Base-by-base conservation (phyloP, 2,113 vertebrate species). In the Paracanthobrama guichenoti region DNA sequence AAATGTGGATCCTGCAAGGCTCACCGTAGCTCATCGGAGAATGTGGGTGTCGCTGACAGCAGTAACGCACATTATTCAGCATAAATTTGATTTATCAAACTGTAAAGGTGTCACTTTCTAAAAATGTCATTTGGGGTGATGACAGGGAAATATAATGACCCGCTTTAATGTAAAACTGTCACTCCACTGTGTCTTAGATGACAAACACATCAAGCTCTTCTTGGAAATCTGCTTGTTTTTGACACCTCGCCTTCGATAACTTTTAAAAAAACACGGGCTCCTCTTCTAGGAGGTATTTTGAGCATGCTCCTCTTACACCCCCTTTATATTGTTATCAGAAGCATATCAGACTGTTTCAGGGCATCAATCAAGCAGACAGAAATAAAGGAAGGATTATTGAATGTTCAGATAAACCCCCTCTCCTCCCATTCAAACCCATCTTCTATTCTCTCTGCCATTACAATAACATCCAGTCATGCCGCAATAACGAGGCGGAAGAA, bases 91-190 rank as follows among this genome's bases (percentile, higher is more conserved):
- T 93, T 94, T 94, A 94, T 94, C 92, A 93, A 93, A 94, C 93
- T 92, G 92, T 93, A 94, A 94, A 95, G 93, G 91, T 94, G 93
- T 95, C 94, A 95, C 93, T 95, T 94, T 93, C 91, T 93, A 91
- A 94, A 94, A 94, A 93, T 69, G 93, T 94, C 93, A 93, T 91
- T 92, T 92, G 89, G 87, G 71, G 86, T 90, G 92, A 93, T 92
- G 92, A 92, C 85, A 82, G 55, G 92, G 92, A 89, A 94, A 93
- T 92, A 92, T 94, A 94, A 94, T 93, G 93, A 94, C 93, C 93
- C 88, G 81, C 89, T 94, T 94, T 94, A 94, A 94, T 93, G 93
- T 90, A 91, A 91, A 89, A 81, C 77, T 94, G 93, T 94, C 93
- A 94, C 89, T 90, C 89, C 79, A 88, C 91, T 87, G 88, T 88